phyloP scores from a whole-genome alignment of 2,797 vertebrate species.

The Clarias fuscus region DNA sequence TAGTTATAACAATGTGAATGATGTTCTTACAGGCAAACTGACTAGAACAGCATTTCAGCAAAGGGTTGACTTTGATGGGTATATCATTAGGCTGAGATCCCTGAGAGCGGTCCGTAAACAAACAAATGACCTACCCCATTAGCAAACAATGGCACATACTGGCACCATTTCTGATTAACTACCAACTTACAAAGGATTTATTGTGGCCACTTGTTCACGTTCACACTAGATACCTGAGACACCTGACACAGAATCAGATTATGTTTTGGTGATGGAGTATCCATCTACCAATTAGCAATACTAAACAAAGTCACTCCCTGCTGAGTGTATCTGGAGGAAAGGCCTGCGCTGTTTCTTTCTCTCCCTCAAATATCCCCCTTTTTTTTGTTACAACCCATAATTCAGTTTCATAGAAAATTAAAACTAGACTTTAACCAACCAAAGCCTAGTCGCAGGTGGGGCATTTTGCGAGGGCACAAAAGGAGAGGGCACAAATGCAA shows the following conservation, averaged over 20 bases:
- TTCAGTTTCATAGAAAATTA: neutral
- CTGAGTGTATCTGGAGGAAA: neutral
- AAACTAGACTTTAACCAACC: neutral
- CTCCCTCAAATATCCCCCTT: neutral
- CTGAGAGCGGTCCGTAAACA: neutral
- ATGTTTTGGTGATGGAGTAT: neutral
- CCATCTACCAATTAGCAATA: neutral
- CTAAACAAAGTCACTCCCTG: neutral
- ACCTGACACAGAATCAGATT: neutral
- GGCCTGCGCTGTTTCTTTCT: neutral
- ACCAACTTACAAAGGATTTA: neutral
- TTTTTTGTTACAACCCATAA: too few species aligned
- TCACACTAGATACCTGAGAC: neutral
- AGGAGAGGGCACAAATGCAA: neutral
- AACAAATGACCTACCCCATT: neutral
- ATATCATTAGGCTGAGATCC: neutral
- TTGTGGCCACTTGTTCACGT: neutral
- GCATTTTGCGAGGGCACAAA: neutral
- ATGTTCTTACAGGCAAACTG: neutral
- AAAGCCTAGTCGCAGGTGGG: neutral
- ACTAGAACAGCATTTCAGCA: neutral
- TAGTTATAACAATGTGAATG: constrained; percentile 51
- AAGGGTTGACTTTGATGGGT: neutral
- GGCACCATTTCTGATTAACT: neutral
- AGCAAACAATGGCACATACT: neutral